phyloP scores from a whole-genome alignment of 2,888 invertebrate species.

The Mimumesa dahlbomi region DNA sequence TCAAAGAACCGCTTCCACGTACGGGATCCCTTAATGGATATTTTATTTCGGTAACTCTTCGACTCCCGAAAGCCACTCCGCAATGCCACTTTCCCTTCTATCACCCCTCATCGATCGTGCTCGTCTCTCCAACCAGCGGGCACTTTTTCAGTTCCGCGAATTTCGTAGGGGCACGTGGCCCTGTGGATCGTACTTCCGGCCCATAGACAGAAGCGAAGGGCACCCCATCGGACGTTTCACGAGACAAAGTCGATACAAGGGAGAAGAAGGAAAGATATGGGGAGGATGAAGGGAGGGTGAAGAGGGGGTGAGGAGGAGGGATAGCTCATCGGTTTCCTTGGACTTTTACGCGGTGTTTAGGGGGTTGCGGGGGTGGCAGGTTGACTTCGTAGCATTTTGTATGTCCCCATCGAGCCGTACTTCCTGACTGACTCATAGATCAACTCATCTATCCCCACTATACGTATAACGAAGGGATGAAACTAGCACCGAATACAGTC shows the following conservation, averaged over 20 bases:
- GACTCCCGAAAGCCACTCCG: slow-evolving; percentile 39
- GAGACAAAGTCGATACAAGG: slow-evolving; percentile 47
- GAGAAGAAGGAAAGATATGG: slow-evolving; percentile 3
- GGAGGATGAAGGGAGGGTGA: slow-evolving; percentile 11
- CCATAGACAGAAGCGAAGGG: slow-evolving; percentile 25
- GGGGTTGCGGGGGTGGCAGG: slow-evolving; percentile 55
- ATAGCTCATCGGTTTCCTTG: slow-evolving; percentile 57
- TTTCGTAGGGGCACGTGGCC: slow-evolving; percentile 53
- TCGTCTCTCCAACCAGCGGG: slow-evolving; percentile 23
- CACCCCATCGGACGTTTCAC: slow-evolving; percentile 34
- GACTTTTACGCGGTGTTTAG: slow-evolving; percentile 24
- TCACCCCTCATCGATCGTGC: slow-evolving; percentile 39
- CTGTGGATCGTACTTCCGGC: slow-evolving; percentile 63
- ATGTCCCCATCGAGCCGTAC: slow-evolving; percentile 64
- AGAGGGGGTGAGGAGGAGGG: slow-evolving; percentile 1
- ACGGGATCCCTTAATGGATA: slow-evolving; percentile 51
- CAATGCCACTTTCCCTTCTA: slow-evolving; percentile 12
- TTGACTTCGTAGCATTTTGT: slow-evolving; percentile 64
- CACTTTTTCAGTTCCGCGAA: slow-evolving; percentile 48
- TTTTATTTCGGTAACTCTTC: slow-evolving; percentile 55
- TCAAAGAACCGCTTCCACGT: slow-evolving; percentile 9
- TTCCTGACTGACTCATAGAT: slow-evolving; percentile 76
- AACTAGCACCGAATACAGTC: slow-evolving; percentile 46
- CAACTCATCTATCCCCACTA: slow-evolving; percentile 63
- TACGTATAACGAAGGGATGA: slow-evolving; percentile 48